Conservation (phyloP, 2,888 invertebrate genomes). For the Morinoia aosen region DNA sequence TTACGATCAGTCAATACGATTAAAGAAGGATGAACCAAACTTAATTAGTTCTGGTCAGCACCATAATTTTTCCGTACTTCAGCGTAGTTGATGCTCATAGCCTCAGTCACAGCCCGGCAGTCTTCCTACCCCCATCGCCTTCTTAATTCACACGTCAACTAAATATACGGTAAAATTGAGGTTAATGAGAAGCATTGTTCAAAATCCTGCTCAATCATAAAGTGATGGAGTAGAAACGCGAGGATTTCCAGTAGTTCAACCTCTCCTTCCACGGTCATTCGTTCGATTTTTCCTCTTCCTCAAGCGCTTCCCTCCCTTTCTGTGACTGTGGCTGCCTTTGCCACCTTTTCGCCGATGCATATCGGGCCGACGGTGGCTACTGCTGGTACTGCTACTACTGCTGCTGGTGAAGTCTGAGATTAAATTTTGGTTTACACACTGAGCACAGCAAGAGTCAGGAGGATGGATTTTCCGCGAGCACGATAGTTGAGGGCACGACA, state of each 20-base stretch:
- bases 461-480: constrained; percentile 22
- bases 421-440: neutral
- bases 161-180: neutral
- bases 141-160: constrained; percentile 1
- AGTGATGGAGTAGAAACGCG: neutral
- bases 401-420: neutral
- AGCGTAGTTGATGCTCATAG: constrained; percentile 35
- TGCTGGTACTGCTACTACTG: neutral
- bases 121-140: constrained; percentile 6
- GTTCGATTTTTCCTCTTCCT: constrained; percentile 49
- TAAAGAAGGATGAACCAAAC: constrained; percentile 29
- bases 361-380: neutral
- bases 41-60: constrained; percentile 46
- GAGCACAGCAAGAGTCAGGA: constrained; percentile 22
- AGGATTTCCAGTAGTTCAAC: neutral
- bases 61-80: constrained; percentile 38
- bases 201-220: neutral
- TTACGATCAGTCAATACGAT: constrained; percentile 53
- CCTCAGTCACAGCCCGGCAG: constrained; percentile 49
- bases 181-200: neutral
- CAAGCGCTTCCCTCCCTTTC: constrained; percentile 46
- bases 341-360: constrained; percentile 8
- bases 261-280: constrained; percentile 45
- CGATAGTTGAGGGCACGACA: constrained; percentile 35
- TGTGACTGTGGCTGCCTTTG: neutral